Evolutionary conservation across 2,113 vertebrate genomes (phyloP).

Genomic region (Pholis gunnellus): DNA sequence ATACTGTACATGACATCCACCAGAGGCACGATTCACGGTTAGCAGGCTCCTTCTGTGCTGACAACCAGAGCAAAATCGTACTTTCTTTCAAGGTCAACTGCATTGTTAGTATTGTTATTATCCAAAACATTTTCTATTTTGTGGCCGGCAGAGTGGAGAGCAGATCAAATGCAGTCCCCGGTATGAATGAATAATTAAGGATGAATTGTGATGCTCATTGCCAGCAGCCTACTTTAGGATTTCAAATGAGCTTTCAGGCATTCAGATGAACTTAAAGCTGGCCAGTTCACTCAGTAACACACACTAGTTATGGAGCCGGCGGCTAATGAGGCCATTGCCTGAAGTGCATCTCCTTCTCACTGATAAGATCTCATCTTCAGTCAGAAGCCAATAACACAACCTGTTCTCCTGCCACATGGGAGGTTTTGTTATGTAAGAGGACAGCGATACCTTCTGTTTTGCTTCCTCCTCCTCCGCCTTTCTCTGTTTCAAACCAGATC

Average conservation of each 20-base stretch:
- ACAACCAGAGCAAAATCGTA: not conserved
- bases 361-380: slow-evolving; percentile 13
- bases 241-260: slow-evolving; percentile 34
- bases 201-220: slow-evolving; percentile 13
- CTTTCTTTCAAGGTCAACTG: slow-evolving; percentile 21
- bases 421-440: not conserved
- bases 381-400: slow-evolving; percentile 20
- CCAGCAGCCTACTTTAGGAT: slow-evolving; percentile 49
- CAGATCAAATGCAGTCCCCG: slow-evolving; percentile 41
- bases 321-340: slow-evolving; percentile 40
- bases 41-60: not conserved
- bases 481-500: slow-evolving; percentile 11
- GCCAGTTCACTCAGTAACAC: slow-evolving; percentile 20
- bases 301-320: not conserved
- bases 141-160: slow-evolving; percentile 8
- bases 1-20: slow-evolving; percentile 17
- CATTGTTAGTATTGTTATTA: not conserved
- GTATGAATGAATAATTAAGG: slow-evolving; percentile 58
- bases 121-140: slow-evolving; percentile 4
- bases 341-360: slow-evolving; percentile 13
- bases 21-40: not conserved
- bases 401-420: slow-evolving; percentile 35
- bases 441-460: slow-evolving; percentile 16
- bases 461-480: not conserved
- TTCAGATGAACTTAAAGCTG: slow-evolving; percentile 39